Conservation (phyloP, 2,888 invertebrate species). For the Drosophila parthenogenetica region DNA sequence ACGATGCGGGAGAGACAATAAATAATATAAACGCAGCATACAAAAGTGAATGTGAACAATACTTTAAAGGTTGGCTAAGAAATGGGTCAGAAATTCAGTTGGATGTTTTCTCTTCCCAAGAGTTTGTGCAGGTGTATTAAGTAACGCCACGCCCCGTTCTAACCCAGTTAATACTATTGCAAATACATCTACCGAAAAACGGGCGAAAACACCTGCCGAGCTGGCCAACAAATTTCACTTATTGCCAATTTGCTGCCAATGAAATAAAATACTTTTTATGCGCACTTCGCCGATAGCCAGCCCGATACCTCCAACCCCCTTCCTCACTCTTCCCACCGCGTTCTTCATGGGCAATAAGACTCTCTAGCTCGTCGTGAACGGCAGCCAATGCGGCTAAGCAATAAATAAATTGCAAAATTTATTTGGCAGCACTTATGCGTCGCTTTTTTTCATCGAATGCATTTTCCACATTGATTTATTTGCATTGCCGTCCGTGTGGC, state of each 20-base stretch:
- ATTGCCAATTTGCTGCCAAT: slow-evolving; percentile 78
- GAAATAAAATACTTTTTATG: slow-evolving; percentile 74
- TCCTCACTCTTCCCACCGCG: neutral
- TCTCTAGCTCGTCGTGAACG: slow-evolving; percentile 34
- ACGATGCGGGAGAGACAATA: slow-evolving; percentile 39
- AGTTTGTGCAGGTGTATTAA: slow-evolving; percentile 29
- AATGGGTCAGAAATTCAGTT: slow-evolving; percentile 49
- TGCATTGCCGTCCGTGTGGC: slow-evolving; percentile 52
- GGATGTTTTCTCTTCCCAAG: neutral
- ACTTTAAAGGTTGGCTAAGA: slow-evolving; percentile 2
- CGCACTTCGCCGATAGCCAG: slow-evolving; percentile 63
- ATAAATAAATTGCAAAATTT: slow-evolving; percentile 77
- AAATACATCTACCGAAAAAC: slow-evolving; percentile 26
- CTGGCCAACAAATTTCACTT: slow-evolving; percentile 76
- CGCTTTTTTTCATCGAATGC: slow-evolving; percentile 76
- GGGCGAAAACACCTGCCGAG: slow-evolving; percentile 63
- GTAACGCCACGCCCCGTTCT: slow-evolving; percentile 53
- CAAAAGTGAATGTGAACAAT: slow-evolving; percentile 55
- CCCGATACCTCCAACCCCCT: slow-evolving; percentile 19
- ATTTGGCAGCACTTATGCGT: slow-evolving; percentile 78
- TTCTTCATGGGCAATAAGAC: slow-evolving; percentile 6
- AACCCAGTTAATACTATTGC: slow-evolving; percentile 60
- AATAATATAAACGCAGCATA: slow-evolving; percentile 26
- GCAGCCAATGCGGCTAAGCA: slow-evolving; percentile 61
- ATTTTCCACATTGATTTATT: slow-evolving; percentile 74